A percentile compares a stretch with the other conserved stretches of the same genome.
phyloP scores from a whole-genome alignment of 1,140 invertebrate species.

The Scaptomyza pallida region DNA sequence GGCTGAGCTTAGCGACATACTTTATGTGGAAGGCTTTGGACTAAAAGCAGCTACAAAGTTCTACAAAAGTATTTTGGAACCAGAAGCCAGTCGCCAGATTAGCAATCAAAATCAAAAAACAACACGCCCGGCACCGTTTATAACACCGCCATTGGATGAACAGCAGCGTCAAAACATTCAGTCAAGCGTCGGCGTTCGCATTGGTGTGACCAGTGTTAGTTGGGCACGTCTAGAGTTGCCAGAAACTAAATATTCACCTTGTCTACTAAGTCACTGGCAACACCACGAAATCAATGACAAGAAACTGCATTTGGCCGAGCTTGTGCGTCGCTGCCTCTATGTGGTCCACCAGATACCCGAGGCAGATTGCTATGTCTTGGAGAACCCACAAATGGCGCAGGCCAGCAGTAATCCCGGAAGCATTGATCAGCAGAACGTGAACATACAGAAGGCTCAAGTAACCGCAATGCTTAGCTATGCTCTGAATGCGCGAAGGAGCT shows the following conservation, averaged over 20 bases:
- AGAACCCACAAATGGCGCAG: constrained; percentile 77
- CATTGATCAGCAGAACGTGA: constrained; percentile 79
- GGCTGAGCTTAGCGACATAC: constrained; percentile 54
- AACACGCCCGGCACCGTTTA: constrained; percentile 52
- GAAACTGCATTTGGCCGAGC: constrained; percentile 71
- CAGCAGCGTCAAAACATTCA: constrained; percentile 33
- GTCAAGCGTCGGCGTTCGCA: constrained; percentile 68
- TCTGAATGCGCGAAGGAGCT: constrained; percentile 38
- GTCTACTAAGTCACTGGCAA: constrained; percentile 69
- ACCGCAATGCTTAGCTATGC: constrained; percentile 70
- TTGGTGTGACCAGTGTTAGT: constrained; percentile 73
- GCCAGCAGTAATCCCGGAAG: constrained; percentile 69
- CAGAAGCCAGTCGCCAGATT: not conserved
- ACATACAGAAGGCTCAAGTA: constrained; percentile 76
- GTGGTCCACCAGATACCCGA: constrained; percentile 66
- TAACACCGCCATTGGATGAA: constrained; percentile 62
- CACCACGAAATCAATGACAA: constrained; percentile 78
- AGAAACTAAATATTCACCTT: constrained; percentile 15
- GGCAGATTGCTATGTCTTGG: constrained; percentile 78
- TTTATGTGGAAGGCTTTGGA: constrained; percentile 73
- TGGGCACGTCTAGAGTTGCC: constrained; percentile 70
- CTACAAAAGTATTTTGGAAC: constrained; percentile 62
- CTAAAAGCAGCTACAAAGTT: constrained; percentile 70
- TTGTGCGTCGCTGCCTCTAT: constrained; percentile 67
- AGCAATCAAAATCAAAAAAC: constrained; percentile 9